These are phyloP conservation scores for Eubasilissa splendida DNA, from an alignment of 2,888 invertebrate genomes.

Conservation along the genomic window DNA sequence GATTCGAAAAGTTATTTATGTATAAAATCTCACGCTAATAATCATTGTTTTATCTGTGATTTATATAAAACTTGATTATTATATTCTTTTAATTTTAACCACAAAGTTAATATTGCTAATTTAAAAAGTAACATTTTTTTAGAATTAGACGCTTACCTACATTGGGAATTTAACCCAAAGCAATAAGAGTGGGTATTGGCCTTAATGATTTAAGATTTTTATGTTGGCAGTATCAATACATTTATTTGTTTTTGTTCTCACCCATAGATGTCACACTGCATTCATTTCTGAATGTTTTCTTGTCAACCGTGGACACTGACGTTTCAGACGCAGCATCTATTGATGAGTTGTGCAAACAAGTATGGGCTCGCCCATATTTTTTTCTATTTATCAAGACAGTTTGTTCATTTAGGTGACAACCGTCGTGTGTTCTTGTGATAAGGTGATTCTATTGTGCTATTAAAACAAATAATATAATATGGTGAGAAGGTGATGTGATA, in stretches of 20 bases:
- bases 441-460: conserved; percentile 36
- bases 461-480: conserved; percentile 46
- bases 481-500: conserved; percentile 51
- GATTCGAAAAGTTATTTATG: too few relatives aligned
- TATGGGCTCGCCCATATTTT: conserved; percentile 52
- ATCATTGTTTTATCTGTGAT: too few relatives aligned
- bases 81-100: too few relatives aligned
- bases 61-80: too few relatives aligned
- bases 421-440: conserved; percentile 34
- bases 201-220: not conserved
- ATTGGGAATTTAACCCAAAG: too few relatives aligned
- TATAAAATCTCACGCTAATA: too few relatives aligned
- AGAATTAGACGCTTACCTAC: too few relatives aligned
- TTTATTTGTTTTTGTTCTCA: too few relatives aligned
- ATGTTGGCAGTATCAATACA: conserved; percentile 5
- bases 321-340: conserved; percentile 52
- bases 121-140: too few relatives aligned
- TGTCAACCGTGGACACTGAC: conserved; percentile 43
- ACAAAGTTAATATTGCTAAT: too few relatives aligned
- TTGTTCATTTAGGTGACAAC: conserved; percentile 44
- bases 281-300: conserved; percentile 27
- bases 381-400: conserved; percentile 46
- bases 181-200: too few relatives aligned
- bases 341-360: conserved; percentile 49
- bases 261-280: conserved; percentile 32